These are phyloP conservation scores for Athalia cordata DNA, from an alignment of 2,888 invertebrate genomes.

Conservation along the genomic window DNA sequence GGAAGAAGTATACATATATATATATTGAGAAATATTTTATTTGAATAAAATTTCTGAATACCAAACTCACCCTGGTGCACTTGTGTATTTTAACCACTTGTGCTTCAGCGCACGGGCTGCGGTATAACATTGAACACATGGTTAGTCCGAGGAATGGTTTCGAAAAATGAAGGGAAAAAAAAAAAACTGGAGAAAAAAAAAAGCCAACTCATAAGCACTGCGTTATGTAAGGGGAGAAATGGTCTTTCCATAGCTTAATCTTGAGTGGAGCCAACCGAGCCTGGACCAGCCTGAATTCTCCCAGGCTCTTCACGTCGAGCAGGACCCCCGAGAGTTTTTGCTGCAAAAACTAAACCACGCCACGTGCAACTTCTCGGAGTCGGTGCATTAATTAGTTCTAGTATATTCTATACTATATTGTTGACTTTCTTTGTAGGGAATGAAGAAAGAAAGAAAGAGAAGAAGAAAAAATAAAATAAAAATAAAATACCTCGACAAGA, in stretches of 20 bases:
- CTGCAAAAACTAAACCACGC: slow-evolving; percentile 35
- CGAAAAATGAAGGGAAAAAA: not conserved
- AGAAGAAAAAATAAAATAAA: too few relatives aligned
- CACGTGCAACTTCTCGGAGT: slow-evolving; percentile 33
- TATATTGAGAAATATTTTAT: not conserved
- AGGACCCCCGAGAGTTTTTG: slow-evolving; percentile 33
- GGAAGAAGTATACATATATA: not conserved
- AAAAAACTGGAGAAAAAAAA: slow-evolving; percentile 35
- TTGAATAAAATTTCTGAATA: not conserved
- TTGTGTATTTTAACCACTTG: slow-evolving; percentile 25
- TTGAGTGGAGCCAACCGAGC: slow-evolving; percentile 44
- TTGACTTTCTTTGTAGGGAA: not conserved
- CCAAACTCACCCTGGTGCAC: slow-evolving; percentile 17
- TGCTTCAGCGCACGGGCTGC: slow-evolving; percentile 2
- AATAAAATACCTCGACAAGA: too few relatives aligned
- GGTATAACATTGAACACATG: slow-evolving; percentile 45
- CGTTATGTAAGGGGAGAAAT: slow-evolving; percentile 44
- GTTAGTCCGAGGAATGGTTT: slow-evolving; percentile 36
- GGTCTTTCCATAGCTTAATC: slow-evolving; percentile 39
- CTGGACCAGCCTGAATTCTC: slow-evolving; percentile 40
- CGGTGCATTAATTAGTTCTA: slow-evolving; percentile 26
- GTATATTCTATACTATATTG: slow-evolving; percentile 11
- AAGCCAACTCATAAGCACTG: slow-evolving; percentile 42
- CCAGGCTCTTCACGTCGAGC: slow-evolving; percentile 23
- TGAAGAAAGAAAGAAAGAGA: not conserved